Evolutionary conservation across 2,113 vertebrate species (phyloP).

Genomic region (Oenanthe oenanthe): DNA sequence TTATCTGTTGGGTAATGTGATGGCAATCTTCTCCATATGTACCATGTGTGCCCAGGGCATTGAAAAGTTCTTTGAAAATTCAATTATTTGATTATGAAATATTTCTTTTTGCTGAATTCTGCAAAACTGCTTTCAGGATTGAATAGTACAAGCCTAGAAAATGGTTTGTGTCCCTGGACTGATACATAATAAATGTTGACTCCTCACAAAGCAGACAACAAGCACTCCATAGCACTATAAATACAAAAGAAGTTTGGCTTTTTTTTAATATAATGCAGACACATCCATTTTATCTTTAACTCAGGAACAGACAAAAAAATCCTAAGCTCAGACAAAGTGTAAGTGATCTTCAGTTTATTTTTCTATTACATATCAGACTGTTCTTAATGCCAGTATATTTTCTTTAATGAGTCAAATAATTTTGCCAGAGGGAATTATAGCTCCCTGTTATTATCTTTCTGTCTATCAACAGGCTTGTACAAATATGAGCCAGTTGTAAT

Average conservation of each 20-base stretch:
- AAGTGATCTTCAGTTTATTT: conserved; percentile 44
- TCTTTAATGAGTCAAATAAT: conserved; percentile 54
- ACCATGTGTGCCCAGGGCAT: neutral
- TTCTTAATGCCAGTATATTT: neutral
- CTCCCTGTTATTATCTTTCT: neutral
- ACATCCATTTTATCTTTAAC: conserved; percentile 32
- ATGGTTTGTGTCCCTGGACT: conserved; percentile 43
- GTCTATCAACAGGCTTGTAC: neutral
- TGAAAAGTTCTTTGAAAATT: conserved; percentile 32
- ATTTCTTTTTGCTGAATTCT: conserved; percentile 41
- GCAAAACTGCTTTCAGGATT: conserved; percentile 44
- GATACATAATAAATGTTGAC: conserved; percentile 60
- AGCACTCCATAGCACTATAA: conserved; percentile 42
- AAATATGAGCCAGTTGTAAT: neutral
- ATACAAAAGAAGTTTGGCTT: neutral
- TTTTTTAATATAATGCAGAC: neutral
- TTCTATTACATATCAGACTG: neutral
- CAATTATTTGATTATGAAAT: conserved; percentile 50
- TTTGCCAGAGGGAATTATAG: conserved; percentile 15
- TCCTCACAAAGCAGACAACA: conserved; percentile 56
- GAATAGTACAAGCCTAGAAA: conserved; percentile 34
- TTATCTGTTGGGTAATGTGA: neutral
- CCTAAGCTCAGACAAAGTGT: neutral
- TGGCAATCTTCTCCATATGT: neutral
- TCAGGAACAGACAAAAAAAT: conserved; percentile 11